These are phyloP conservation scores for Liparis tanakae DNA, from an alignment of 2,797 vertebrate genomes.

Conservation along the genomic window DNA sequence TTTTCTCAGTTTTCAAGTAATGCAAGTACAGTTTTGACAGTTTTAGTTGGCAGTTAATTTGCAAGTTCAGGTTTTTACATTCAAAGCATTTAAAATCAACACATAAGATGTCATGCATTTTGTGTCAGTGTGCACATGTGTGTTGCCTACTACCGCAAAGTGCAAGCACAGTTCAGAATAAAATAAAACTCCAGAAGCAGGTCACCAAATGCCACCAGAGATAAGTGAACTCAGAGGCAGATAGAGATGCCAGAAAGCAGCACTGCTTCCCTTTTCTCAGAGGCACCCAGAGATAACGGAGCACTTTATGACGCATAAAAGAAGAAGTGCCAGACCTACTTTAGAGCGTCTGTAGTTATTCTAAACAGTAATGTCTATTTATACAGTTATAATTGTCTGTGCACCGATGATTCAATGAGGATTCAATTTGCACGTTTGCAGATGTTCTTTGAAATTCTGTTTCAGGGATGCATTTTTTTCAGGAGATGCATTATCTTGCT, in stretches of 20 bases:
- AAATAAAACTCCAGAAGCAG: constrained; percentile 53
- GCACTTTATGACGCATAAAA: background rate
- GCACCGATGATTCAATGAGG: background rate
- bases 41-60: too few relatives aligned
- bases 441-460: background rate
- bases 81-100: too few relatives aligned
- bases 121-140: background rate
- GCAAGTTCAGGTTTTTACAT: too few relatives aligned
- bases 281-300: constrained; percentile 30
- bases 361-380: background rate
- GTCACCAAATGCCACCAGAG: constrained; percentile 48
- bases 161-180: constrained; percentile 41
- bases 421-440: background rate
- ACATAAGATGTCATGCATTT: too few relatives aligned
- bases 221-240: constrained; percentile 41
- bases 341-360: background rate
- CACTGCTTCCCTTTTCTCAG: constrained; percentile 39
- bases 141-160: constrained; percentile 30
- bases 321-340: background rate
- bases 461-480: too few relatives aligned
- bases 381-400: background rate
- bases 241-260: constrained; percentile 37
- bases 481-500: background rate
- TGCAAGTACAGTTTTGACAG: too few relatives aligned
- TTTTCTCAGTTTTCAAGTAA: too few relatives aligned